Percentiles rank a stretch among this genome's conserved stretches.
Evolutionary conservation across 2,797 vertebrate genomes (phyloP).

Genomic region (Sebastiscus tertius): DNA sequence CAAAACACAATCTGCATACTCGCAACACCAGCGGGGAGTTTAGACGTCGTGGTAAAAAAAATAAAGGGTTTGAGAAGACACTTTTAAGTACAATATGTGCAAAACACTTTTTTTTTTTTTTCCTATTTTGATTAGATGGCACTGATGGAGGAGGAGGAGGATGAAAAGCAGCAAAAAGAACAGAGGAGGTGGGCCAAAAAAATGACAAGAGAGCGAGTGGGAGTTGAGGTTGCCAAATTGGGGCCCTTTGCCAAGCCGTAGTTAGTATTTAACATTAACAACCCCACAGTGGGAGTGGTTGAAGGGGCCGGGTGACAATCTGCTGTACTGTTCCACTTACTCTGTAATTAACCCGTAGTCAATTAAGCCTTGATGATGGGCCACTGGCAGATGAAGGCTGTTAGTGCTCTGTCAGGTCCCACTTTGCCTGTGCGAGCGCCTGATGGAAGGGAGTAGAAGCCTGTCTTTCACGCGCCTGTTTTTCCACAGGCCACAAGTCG

Average conservation of each 20-base stretch:
- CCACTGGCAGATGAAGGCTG: slow-evolving; percentile 58
- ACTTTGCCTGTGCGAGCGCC: slow-evolving; percentile 44
- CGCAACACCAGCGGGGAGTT: background rate
- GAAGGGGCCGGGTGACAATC: slow-evolving; percentile 70
- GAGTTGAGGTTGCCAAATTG: slow-evolving; percentile 73
- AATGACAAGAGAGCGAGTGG: slow-evolving; percentile 67
- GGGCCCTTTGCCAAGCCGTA: slow-evolving; percentile 60
- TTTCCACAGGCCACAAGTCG: slow-evolving; percentile 27
- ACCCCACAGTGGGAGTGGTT: slow-evolving; percentile 73
- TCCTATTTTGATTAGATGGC: slow-evolving; percentile 40
- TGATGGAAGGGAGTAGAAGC: slow-evolving; percentile 45
- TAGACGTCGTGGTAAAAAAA: background rate
- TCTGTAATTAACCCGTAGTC: slow-evolving; percentile 80
- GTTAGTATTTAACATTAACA: slow-evolving; percentile 79
- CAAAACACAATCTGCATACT: background rate
- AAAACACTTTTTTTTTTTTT: slow-evolving; percentile 29
- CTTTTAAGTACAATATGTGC: slow-evolving; percentile 22
- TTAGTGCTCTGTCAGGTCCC: slow-evolving; percentile 63
- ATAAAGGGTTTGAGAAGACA: slow-evolving; percentile 1
- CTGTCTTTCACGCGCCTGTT: slow-evolving; percentile 52
- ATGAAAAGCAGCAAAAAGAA: slow-evolving; percentile 53
- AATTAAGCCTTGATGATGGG: slow-evolving; percentile 74
- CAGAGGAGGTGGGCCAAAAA: slow-evolving; percentile 60
- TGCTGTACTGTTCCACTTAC: slow-evolving; percentile 57
- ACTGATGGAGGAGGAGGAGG: slow-evolving; percentile 28